Evolutionary conservation across 1,140 invertebrate species (phyloP), one percentile per base, ranked within the genome.

Genomic region (Prorops nasuta): DNA sequence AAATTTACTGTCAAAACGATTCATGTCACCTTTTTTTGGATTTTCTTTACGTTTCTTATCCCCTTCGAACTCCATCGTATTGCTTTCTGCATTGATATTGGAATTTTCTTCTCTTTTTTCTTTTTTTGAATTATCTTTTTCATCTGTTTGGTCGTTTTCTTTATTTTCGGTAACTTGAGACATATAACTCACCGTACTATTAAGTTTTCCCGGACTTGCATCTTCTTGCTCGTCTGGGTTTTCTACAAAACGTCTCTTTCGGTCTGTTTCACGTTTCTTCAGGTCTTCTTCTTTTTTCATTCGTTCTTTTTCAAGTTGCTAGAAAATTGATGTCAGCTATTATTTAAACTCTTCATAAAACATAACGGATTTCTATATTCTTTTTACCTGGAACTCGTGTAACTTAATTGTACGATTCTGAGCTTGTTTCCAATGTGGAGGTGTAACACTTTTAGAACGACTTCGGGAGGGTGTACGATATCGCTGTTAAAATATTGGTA

Each of bases 361-460:
- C 12, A 7, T 35, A n/a, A n/a, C 9, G 2, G 15, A 19, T 15
- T 43, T 8, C 1, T 3, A 17, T 7, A 45, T 12, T 32, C 3
- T 18, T 32, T 46, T 51, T 67, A 86, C 86, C 79, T 92, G 87
- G 62, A 89, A 85, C 66, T 93, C 89, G 3, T 88, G 87, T 1
- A 91, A 74, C 65, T 91, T 89, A 22, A 93, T 89, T 34, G 89
- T 88, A 50, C 90, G 80, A 24, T 86, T 83, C 73, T 92, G 89
- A 44, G 90, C 92, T 69, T 91, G 87, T 34, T 86, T 84, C 92
- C 92, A 95, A 76, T 95, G 92, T 9, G 91, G 88, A 8, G 92
- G 92, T 9, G 92, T 96, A 16, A 82, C 82, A 67, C 91, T 94
- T 45, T 90, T 81, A 0, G 89, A 91, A 1, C 88, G 83, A 55